phyloP scores from a whole-genome alignment of 2,888 invertebrate species.

The Atrina japonica region DNA sequence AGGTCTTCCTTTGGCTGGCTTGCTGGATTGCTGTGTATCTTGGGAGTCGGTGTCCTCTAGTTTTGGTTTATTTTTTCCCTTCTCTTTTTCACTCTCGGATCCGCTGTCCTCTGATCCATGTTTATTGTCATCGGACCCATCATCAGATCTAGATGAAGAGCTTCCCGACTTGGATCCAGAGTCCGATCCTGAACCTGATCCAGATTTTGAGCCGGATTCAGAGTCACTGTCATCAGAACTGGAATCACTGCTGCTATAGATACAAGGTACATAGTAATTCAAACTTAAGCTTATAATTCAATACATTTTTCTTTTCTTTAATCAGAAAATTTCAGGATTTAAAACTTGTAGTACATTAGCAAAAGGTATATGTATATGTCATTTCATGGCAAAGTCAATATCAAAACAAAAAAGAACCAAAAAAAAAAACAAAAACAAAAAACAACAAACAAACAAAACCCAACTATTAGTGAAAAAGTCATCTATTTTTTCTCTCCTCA shows the following conservation, averaged over 20 bases:
- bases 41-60: slow-evolving; percentile 63
- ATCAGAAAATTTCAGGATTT: too few relatives aligned
- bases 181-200: slow-evolving; percentile 56
- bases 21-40: slow-evolving; percentile 44
- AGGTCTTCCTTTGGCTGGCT: slow-evolving; percentile 32
- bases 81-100: slow-evolving; percentile 31
- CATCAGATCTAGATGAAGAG: slow-evolving; percentile 46
- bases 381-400: too few relatives aligned
- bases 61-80: slow-evolving; percentile 42
- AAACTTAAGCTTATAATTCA: neutral
- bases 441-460: too few relatives aligned
- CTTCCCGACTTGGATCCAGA: slow-evolving; percentile 43
- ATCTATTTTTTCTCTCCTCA: too few relatives aligned
- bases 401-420: too few relatives aligned
- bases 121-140: slow-evolving; percentile 49
- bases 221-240: slow-evolving; percentile 45
- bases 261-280: neutral
- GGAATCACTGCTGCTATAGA: slow-evolving; percentile 35
- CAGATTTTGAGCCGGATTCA: slow-evolving; percentile 71
- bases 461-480: too few relatives aligned
- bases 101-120: slow-evolving; percentile 18
- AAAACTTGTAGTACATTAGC: too few relatives aligned
- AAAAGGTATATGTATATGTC: too few relatives aligned
- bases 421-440: too few relatives aligned
- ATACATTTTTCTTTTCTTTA: too few relatives aligned